Base-by-base conservation (phyloP, 2,113 vertebrate genomes). In the Notechis scutatus region DNA sequence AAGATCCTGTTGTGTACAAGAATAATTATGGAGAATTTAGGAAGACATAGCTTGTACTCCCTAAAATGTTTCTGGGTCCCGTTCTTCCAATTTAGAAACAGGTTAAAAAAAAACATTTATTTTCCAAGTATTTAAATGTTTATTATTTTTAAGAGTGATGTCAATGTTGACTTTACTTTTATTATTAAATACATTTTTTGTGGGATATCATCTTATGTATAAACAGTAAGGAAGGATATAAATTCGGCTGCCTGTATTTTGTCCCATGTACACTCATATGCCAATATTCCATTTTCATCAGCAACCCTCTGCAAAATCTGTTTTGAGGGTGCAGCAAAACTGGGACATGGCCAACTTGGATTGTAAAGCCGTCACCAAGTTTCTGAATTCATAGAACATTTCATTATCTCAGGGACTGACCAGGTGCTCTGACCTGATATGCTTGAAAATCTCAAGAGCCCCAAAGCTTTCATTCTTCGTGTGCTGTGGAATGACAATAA, bases 381-480 rank as follows among this genome's bases (percentile, higher is more conserved):
- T 57, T 85, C 69, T 50, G 50, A 20, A 52, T 86, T 42, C 54
- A 74, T 9, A 61, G 52, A 45, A 64, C 42, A 29, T 23, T 87
- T 64, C 20, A 87, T 24, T 74, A 0, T 93, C 42, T 61, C 92
- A 94, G 90, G 56, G 89, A 39, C 42, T 92, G 69, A 90, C 1
- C 0, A 3, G 0, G 61, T 88, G 87, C 91, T 95, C 42, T 50
- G 47, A 50, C 8, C 20, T 81, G 85, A 55, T 91, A 91, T 55
- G 45, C 88, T 91, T 92, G 24, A 92, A 92, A 95, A 94, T 55
- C 87, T 34, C 45, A 91, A 85, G 93, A 92, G 64, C 88, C 61
- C 52, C 59, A 92, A 34, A 29, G 69, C 8, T 57, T 14, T 0
- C 55, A 55, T 87, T 93, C 54, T 69, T 61, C 50, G 88, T 57